phyloP scores from a whole-genome alignment of 1,140 invertebrate genomes.

The Drosophila pectinifera region DNA sequence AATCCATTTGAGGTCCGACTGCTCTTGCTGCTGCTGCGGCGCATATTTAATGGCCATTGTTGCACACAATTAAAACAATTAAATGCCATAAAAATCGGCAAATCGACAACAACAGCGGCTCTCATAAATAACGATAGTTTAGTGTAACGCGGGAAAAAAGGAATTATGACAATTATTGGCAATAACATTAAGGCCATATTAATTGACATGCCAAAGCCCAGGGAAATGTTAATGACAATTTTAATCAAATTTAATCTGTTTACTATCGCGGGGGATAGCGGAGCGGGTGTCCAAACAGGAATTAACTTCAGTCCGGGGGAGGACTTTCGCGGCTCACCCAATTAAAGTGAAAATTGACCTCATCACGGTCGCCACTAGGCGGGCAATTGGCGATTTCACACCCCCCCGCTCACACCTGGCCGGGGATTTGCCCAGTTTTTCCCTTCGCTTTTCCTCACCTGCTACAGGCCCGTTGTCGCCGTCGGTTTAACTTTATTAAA shows the following conservation, averaged over 20 bases:
- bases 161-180: slow-evolving; percentile 66
- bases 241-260: slow-evolving; percentile 62
- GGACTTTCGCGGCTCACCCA: slow-evolving; percentile 24
- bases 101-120: slow-evolving; percentile 47
- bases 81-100: slow-evolving; percentile 62
- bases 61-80: slow-evolving; percentile 76
- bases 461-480: slow-evolving; percentile 23
- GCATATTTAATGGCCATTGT: slow-evolving; percentile 67
- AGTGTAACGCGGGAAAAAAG: slow-evolving; percentile 30
- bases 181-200: slow-evolving; percentile 66
- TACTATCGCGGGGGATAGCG: neutral
- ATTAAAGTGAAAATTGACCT: slow-evolving; percentile 51
- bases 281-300: neutral
- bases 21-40: slow-evolving; percentile 35
- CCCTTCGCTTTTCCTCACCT: slow-evolving; percentile 19
- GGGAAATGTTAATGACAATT: slow-evolving; percentile 59
- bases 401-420: slow-evolving; percentile 16
- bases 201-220: slow-evolving; percentile 61
- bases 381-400: slow-evolving; percentile 52
- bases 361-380: slow-evolving; percentile 46
- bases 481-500: slow-evolving; percentile 65
- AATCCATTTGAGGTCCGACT: slow-evolving; percentile 32
- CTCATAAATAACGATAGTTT: slow-evolving; percentile 71
- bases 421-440: slow-evolving; percentile 30
- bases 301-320: neutral